A percentile compares a stretch with the other conserved stretches of the same genome.
Conservation (phyloP, 2,888 invertebrate genomes). For the Coleophora flavipennella region DNA sequence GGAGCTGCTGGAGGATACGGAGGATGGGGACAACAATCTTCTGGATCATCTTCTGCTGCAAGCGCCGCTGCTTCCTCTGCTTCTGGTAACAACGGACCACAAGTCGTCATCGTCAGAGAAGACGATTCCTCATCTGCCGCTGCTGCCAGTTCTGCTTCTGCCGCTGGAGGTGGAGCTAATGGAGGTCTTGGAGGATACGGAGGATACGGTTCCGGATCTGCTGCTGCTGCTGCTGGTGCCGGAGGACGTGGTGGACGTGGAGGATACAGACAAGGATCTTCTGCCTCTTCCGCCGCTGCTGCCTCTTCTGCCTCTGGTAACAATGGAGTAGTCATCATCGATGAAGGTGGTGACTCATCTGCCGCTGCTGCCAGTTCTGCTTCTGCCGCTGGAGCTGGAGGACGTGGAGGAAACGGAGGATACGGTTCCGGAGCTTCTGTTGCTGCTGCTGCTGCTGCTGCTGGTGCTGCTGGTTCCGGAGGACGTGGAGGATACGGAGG, state of each 20-base stretch:
- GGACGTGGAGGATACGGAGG: not conserved
- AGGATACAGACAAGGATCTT: no score
- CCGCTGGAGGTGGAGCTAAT: not conserved
- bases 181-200: slow-evolving; percentile 3
- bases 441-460: slow-evolving; percentile 1
- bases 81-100: no score
- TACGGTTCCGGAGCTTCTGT: slow-evolving; percentile 2
- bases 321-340: no score
- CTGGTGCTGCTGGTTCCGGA: not conserved
- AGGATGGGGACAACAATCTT: no score
- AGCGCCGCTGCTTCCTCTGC: not conserved
- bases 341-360: no score
- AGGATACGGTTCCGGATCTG: slow-evolving; percentile 1
- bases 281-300: not conserved
- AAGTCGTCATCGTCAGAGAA: no score
- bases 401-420: slow-evolving; percentile 5
- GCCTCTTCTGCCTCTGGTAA: no score
- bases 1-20: not conserved
- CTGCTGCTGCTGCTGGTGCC: slow-evolving; percentile 1
- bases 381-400: not conserved
- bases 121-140: no score
- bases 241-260: no score
- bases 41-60: not conserved
- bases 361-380: not conserved
- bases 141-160: not conserved